These are phyloP conservation scores for Agrochola macilenta DNA, from an alignment of 2,888 invertebrate species.

Conservation along the genomic window DNA sequence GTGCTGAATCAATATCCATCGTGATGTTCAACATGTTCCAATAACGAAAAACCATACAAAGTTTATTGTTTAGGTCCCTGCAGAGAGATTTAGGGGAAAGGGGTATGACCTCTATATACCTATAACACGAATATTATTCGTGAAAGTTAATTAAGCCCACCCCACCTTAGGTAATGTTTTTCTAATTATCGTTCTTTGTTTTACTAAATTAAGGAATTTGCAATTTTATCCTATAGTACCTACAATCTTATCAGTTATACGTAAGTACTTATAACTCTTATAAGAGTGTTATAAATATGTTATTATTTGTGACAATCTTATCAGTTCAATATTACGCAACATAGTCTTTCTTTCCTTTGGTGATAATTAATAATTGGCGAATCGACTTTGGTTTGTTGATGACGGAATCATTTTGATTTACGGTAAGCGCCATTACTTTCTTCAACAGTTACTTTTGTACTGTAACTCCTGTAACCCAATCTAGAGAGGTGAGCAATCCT, in stretches of 20 bases:
- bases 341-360: not conserved
- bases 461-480: not conserved
- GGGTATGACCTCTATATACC: not conserved
- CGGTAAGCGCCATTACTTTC: not conserved
- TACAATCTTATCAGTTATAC: conserved; percentile 14
- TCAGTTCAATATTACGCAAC: conserved; percentile 20
- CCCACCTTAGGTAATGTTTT: no score
- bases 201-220: conserved; percentile 2
- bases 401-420: not conserved
- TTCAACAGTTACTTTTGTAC: not conserved
- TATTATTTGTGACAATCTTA: conserved; percentile 18
- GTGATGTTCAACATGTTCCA: not conserved
- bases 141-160: no score
- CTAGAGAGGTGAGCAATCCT: no score
- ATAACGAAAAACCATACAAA: not conserved
- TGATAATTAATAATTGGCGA: conserved; percentile 6
- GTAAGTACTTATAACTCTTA: not conserved
- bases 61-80: no score
- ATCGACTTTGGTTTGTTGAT: not conserved
- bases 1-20: no score
- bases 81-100: not conserved
- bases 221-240: not conserved
- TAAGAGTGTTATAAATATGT: not conserved
- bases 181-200: not conserved
- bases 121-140: no score